A percentile compares a stretch with the other conserved stretches of the same genome.
These are phyloP conservation scores for Propithecus deckenii DNA, from an alignment of 2,797 vertebrate genomes.

Conservation along the genomic window DNA sequence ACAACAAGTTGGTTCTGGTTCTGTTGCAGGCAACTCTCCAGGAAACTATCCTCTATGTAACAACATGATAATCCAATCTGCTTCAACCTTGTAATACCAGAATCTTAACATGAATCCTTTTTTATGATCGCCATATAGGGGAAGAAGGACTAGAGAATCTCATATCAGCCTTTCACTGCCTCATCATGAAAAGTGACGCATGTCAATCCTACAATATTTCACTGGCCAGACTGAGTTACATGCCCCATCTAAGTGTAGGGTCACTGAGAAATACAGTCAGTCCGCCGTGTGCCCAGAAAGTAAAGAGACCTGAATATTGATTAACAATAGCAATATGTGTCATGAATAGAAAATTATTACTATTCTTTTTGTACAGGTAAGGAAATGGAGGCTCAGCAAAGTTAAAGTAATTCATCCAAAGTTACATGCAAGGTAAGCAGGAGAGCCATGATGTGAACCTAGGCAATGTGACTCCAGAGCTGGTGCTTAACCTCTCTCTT, in stretches of 20 bases:
- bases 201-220: not conserved
- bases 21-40: not conserved
- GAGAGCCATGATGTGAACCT: not conserved
- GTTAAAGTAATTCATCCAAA: not conserved
- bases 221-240: not conserved
- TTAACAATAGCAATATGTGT: not conserved
- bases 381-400: not conserved
- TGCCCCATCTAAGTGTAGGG: not conserved
- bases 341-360: not conserved
- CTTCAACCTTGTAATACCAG: not conserved
- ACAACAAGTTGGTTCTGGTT: not conserved
- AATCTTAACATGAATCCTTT: not conserved
- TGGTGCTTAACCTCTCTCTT: not conserved
- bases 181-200: not conserved
- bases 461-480: not conserved
- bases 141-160: not conserved
- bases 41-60: not conserved
- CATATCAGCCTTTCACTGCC: not conserved
- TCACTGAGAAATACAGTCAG: not conserved
- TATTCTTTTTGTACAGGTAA: not conserved
- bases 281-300: not conserved
- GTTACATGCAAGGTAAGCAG: not conserved
- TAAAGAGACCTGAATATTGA: not conserved
- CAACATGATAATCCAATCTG: not conserved
- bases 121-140: not conserved